Evolutionary conservation across 35 echinoderm and acorn worm species (phyloP), one percentile per base, ranked within the genome.

Genomic region (Ptychodera flava): DNA sequence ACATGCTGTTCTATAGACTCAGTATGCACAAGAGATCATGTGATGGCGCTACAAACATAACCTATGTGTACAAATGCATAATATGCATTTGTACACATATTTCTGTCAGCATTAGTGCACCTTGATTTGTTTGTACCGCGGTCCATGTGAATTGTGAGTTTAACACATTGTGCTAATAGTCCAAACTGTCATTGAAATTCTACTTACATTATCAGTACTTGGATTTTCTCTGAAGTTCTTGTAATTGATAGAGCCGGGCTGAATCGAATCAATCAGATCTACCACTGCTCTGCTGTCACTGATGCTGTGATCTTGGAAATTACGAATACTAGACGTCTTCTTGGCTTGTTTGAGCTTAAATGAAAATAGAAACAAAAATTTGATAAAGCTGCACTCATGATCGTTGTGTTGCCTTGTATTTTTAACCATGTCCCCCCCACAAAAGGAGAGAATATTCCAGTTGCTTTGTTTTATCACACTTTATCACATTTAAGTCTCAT

Each of bases 221-320:
- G 89, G 83, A 2, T 64, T 78, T 84, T 89, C 31, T 77, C 75
- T 36, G 37, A 91, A 36, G 36, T 91, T 93, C 12, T 88, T 90
- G 80, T 87, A 97, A 32, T 89, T 91, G 85, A 97, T 87, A 29
- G 85, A 79, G 0, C 35, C 53, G 1, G 83, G 82, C 29, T 78
- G 84, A 77, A 97, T 93, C 36, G 89, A 89, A 33, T 97, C 95
- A 16, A 97, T 88, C n/a, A 97, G 35, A 31, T 93, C 89, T 32
- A 97, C 64, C 0, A 97, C 85, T 16, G 84, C 79, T 16, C 34
- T 34, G 77, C 92, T 89, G 85, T 92, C 78, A 33, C 52, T 29
- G 14, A 97, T 88, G 1, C 36, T 31, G 1, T 82, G 38, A 37
- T 97, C 95, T 45, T 97, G 87, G 87, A 97, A 97, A 76, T 38